Percentiles rank a stretch among this genome's conserved stretches.
Conservation (phyloP, 2,797 vertebrate genomes). For the Chiloscyllium punctatum region DNA sequence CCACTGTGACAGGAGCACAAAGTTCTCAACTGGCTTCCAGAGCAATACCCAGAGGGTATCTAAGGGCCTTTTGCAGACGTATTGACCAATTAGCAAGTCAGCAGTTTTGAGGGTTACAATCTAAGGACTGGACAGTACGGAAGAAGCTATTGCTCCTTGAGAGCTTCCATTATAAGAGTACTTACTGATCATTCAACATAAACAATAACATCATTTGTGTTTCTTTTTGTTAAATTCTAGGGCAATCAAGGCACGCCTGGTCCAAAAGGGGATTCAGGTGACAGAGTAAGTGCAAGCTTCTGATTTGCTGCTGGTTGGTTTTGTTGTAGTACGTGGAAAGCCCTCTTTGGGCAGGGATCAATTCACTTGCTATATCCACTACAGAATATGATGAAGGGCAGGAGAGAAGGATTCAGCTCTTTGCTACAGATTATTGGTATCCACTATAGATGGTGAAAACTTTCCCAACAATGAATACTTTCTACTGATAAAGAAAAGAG, state of each 20-base stretch:
- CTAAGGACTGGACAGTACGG: too few species aligned
- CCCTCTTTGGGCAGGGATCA: background rate
- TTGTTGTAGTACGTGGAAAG: background rate
- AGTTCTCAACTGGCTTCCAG: too few species aligned
- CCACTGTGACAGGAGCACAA: too few species aligned
- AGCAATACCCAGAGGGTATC: too few species aligned
- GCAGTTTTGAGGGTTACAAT: too few species aligned
- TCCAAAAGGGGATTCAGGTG: constrained; percentile 67
- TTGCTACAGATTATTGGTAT: background rate
- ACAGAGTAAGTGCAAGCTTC: constrained; percentile 56
- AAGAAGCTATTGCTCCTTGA: too few species aligned
- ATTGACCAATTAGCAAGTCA: too few species aligned
- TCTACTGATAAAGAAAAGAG: background rate
- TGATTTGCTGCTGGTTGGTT: background rate
- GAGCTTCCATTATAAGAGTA: background rate
- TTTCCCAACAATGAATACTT: background rate
- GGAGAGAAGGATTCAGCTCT: background rate
- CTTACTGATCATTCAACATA: background rate
- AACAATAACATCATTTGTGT: background rate
- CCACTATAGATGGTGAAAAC: background rate
- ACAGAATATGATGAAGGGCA: background rate
- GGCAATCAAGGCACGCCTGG: constrained; percentile 60
- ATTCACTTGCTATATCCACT: background rate
- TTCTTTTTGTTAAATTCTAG: constrained; percentile 49
- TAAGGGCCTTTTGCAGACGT: too few species aligned